Base-by-base conservation (phyloP, 2,888 invertebrate species). In the Thumatha senex region DNA sequence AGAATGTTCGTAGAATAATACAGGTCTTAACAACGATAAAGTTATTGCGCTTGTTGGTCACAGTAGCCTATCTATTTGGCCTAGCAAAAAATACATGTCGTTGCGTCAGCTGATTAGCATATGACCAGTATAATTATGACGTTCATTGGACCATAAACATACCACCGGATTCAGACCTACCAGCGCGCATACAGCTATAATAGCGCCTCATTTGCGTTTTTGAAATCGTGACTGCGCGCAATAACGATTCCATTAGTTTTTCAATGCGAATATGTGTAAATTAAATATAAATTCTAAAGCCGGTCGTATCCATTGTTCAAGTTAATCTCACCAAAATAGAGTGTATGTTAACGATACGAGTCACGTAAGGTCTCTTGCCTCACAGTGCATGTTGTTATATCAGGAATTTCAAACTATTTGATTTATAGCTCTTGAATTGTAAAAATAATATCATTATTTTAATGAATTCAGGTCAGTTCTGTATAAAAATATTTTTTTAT, bases 211-310 rank as follows among this genome's bases (percentile, higher is more conserved):
- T 78, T 74, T 71, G 75, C 74, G 70, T 81, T 83, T 79, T 70
- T 74, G 70, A 67, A 58, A 78, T 83, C 86, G 87, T 87, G 86
- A 84, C 83, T 62, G 65, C 68, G 58, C 54, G 72, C 78, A 80
- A 80, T 86, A 81, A 84, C 74, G 62, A 75, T 78, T 78, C 74
- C 68, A 80, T 84, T 84, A 74, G 74, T 78, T 80, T 82, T 80
- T 80, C 70, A 74, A 78, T 78, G 70, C 72, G 63, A 81, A 76
- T 71, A 76, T 70, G 74, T 82, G 76, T 74, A 76, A 78, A 81
- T 78, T 75, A 76, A 74, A 76, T 72, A 68, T 58, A 56, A 72
- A 70, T 73, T 74, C 65, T 67, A 68, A 70, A 72, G 65, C 65
- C 56, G 56, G 61, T 63, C 65, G 69, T 72, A 71, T 70, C 67